Conservation (phyloP, 2,797 vertebrate genomes). For the Phaenicophaeus curvirostris region DNA sequence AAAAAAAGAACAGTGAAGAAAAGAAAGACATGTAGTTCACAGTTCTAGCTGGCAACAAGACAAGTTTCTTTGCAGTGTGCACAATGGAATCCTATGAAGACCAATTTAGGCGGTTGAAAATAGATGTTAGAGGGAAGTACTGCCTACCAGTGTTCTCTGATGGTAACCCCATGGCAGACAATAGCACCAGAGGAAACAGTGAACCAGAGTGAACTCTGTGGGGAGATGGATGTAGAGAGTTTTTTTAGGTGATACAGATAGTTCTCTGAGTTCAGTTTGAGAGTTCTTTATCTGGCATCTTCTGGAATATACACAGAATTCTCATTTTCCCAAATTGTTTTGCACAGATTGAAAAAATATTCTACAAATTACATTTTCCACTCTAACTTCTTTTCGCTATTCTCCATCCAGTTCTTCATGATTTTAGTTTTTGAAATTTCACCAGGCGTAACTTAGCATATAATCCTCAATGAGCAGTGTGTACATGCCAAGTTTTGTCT, state of each 20-base stretch:
- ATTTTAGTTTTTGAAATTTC: neutral
- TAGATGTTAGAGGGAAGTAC: constrained; percentile 80
- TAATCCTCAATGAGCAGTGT: neutral
- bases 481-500: neutral
- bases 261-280: constrained; percentile 57
- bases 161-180: constrained; percentile 76
- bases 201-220: constrained; percentile 72
- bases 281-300: constrained; percentile 20
- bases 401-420: neutral
- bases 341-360: neutral
- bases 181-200: constrained; percentile 74
- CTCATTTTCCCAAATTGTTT: neutral
- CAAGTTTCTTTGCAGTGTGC: constrained; percentile 81
- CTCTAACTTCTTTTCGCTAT: neutral
- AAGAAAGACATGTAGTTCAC: constrained; percentile 81
- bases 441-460: neutral
- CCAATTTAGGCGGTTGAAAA: constrained; percentile 82
- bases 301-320: constrained; percentile 45
- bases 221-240: constrained; percentile 64
- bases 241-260: constrained; percentile 66
- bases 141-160: constrained; percentile 77
- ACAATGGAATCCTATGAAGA: constrained; percentile 84
- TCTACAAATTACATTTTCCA: neutral
- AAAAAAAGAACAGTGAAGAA: constrained; percentile 83
- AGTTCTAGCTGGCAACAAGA: constrained; percentile 82